Conservation (phyloP, 1,140 invertebrate genomes). For the Bombus picipes region DNA sequence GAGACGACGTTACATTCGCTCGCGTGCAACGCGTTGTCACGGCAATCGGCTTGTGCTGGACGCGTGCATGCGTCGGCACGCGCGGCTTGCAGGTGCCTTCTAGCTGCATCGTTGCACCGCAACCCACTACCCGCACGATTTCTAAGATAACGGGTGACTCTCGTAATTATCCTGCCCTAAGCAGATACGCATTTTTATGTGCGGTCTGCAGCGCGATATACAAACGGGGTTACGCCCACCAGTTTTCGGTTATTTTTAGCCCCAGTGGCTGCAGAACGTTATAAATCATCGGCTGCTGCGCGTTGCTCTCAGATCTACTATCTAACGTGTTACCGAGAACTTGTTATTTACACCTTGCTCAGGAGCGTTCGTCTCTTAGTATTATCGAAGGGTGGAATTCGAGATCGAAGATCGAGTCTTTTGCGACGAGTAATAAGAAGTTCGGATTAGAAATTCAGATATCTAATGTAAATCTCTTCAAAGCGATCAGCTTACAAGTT, state of each 20-base stretch:
- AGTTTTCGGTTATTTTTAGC: slow-evolving; percentile 44
- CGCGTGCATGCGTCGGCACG: slow-evolving; percentile 71
- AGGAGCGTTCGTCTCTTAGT: background rate
- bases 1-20: slow-evolving; percentile 25
- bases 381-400: background rate
- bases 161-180: slow-evolving; percentile 74
- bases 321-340: slow-evolving; percentile 7
- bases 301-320: background rate
- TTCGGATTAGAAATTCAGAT: background rate
- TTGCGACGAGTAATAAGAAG: background rate
- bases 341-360: slow-evolving; percentile 28
- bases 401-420: background rate
- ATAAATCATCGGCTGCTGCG: slow-evolving; percentile 29
- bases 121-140: slow-evolving; percentile 81
- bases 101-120: slow-evolving; percentile 58
- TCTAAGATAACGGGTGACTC: slow-evolving; percentile 79
- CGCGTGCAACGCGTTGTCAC: slow-evolving; percentile 35
- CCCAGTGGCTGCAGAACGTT: background rate
- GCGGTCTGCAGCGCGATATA: background rate
- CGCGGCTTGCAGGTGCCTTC: slow-evolving; percentile 74
- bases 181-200: slow-evolving; percentile 71
- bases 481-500: too few relatives aligned
- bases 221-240: slow-evolving; percentile 36
- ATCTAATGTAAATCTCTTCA: background rate
- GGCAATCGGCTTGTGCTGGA: slow-evolving; percentile 30